phyloP scores from a whole-genome alignment of 2,888 invertebrate species.

The Lissocephala sabroskyi region DNA sequence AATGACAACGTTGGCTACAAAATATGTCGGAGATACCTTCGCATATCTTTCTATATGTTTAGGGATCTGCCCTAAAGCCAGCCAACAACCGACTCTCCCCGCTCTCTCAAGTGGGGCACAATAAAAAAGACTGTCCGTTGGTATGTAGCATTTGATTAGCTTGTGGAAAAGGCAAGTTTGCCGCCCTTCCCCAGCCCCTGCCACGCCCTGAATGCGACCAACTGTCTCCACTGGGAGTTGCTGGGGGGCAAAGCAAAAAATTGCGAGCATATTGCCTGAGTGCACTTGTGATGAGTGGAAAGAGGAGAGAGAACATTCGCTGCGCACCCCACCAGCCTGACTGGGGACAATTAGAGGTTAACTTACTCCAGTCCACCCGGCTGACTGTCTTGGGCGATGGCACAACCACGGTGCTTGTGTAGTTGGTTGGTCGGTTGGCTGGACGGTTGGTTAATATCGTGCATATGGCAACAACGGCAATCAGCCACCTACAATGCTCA shows the following conservation, averaged over 20 bases:
- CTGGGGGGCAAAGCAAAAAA: neutral
- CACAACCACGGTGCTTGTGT: neutral
- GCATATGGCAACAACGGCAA: neutral
- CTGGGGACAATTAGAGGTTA: conserved; percentile 50
- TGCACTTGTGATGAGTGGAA: neutral
- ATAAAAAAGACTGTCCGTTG: conserved; percentile 19
- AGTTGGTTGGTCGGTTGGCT: neutral
- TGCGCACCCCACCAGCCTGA: no score
- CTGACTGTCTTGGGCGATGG: conserved; percentile 13
- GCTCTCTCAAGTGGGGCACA: neutral
- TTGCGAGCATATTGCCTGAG: neutral
- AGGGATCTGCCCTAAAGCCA: neutral
- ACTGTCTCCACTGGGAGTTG: no score
- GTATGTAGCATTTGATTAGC: conserved; percentile 59
- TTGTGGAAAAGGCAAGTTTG: conserved; percentile 26
- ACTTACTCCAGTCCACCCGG: no score
- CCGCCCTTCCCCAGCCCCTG: neutral
- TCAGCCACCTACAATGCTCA: no score
- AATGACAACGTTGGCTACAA: conserved; percentile 47
- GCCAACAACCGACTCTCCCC: neutral
- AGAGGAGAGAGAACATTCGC: no score
- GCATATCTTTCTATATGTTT: neutral
- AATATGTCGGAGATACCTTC: conserved; percentile 10
- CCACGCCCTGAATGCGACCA: no score
- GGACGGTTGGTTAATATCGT: neutral